Conservation (phyloP, 2,113 vertebrate species). For the Candoia aspera region DNA sequence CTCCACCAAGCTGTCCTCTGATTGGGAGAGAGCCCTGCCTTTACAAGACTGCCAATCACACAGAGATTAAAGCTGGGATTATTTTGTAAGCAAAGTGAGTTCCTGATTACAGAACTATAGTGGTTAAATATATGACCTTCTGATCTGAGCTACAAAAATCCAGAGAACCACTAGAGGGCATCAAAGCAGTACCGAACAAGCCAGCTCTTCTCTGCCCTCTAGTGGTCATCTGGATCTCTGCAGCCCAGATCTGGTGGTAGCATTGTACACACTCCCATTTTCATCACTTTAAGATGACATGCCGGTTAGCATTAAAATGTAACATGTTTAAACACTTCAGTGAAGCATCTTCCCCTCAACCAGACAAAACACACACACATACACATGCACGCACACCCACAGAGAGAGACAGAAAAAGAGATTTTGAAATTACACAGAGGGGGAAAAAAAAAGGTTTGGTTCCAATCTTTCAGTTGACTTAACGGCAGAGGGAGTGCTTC, state of each 20-base stretch:
- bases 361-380: neutral
- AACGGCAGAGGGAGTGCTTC: slow-evolving; percentile 83
- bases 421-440: neutral
- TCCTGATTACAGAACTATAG: neutral
- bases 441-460: slow-evolving; percentile 14
- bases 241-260: neutral
- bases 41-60: neutral
- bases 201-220: neutral
- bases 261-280: too few species aligned
- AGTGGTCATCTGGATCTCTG: neutral
- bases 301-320: neutral
- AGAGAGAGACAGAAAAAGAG: neutral
- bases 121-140: neutral
- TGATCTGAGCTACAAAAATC: neutral
- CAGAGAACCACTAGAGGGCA: neutral
- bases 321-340: slow-evolving; percentile 31
- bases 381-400: too few species aligned
- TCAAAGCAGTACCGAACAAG: neutral
- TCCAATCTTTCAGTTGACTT: neutral
- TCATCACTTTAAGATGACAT: neutral
- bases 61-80: neutral
- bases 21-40: neutral
- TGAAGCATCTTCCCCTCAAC: neutral
- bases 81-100: neutral
- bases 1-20: neutral